Evolutionary conservation across 2,888 invertebrate species (phyloP).

Genomic region (Endomychus coccineus): DNA sequence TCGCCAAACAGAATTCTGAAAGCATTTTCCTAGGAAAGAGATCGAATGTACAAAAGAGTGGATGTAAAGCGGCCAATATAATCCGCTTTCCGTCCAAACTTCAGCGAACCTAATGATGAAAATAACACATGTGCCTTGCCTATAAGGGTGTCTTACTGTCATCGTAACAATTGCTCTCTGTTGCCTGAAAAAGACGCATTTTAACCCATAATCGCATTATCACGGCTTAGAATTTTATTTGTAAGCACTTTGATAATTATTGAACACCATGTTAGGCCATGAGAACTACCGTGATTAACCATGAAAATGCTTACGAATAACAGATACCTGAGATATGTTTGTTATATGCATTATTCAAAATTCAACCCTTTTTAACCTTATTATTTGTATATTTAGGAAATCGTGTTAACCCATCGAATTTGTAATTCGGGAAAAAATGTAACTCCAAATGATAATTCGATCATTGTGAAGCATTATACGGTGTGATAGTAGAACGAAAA

Average conservation of each 20-base stretch:
- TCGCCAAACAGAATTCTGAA: conserved; percentile 20
- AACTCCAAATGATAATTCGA: no score
- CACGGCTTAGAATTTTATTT: conserved; percentile 25
- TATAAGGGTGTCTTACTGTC: conserved; percentile 45
- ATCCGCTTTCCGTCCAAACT: conserved; percentile 43
- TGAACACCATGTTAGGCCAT: no score
- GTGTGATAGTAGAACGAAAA: no score
- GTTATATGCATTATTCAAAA: no score
- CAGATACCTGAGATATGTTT: no score
- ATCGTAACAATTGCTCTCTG: conserved; percentile 41
- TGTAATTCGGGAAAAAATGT: no score
- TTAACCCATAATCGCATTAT: conserved; percentile 40
- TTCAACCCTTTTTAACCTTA: no score
- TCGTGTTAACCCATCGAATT: no score
- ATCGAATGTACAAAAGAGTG: background rate
- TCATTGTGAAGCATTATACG: no score
- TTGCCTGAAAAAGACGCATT: conserved; percentile 38
- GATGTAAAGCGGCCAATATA: conserved; percentile 37
- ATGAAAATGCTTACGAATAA: no score
- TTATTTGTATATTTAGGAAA: no score
- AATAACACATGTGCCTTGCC: conserved; percentile 45
- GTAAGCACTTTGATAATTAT: conserved; percentile 27
- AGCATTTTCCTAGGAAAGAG: background rate
- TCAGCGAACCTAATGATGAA: conserved; percentile 42
- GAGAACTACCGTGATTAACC: no score